Percentiles rank a stretch among this genome's conserved stretches.
Evolutionary conservation across 2,113 vertebrate genomes (phyloP).

Genomic region (Rhinoderma darwinii): DNA sequence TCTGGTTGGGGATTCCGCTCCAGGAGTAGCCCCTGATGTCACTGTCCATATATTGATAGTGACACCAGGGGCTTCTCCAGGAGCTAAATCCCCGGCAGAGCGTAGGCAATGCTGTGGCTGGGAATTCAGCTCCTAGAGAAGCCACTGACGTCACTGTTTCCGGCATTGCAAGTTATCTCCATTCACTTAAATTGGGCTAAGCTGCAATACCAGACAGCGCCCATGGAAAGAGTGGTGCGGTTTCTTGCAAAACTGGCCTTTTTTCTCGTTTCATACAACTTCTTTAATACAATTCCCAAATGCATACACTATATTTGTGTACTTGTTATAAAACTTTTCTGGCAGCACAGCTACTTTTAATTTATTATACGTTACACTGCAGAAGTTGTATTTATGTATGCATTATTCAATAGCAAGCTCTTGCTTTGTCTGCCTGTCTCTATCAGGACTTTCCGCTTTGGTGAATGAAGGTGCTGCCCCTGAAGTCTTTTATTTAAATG

Average conservation of each 20-base stretch:
- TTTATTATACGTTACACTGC: background rate
- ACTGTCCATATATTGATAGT: too few relatives aligned
- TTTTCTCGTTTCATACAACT: too few relatives aligned
- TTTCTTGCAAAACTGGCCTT: background rate
- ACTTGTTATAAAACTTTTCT: slow-evolving; percentile 1
- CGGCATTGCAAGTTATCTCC: too few relatives aligned
- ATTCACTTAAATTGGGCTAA: too few relatives aligned
- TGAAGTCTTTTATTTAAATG: slow-evolving; percentile 12
- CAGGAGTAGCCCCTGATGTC: too few relatives aligned
- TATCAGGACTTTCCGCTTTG: background rate
- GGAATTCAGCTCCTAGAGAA: too few relatives aligned
- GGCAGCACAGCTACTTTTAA: background rate
- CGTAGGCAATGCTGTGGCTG: too few relatives aligned
- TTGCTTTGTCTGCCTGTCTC: slow-evolving; percentile 2
- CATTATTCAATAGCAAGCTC: slow-evolving; percentile 3
- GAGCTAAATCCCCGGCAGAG: too few relatives aligned
- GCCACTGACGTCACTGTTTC: too few relatives aligned
- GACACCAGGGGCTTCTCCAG: too few relatives aligned
- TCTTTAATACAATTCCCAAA: background rate
- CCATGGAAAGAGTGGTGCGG: background rate
- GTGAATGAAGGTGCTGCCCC: slow-evolving; percentile 1
- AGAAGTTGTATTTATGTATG: background rate
- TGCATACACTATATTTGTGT: background rate
- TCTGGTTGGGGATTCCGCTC: too few relatives aligned
- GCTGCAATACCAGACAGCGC: too few relatives aligned